Conservation (phyloP, 2,888 invertebrate species). For the Helleia helle region DNA sequence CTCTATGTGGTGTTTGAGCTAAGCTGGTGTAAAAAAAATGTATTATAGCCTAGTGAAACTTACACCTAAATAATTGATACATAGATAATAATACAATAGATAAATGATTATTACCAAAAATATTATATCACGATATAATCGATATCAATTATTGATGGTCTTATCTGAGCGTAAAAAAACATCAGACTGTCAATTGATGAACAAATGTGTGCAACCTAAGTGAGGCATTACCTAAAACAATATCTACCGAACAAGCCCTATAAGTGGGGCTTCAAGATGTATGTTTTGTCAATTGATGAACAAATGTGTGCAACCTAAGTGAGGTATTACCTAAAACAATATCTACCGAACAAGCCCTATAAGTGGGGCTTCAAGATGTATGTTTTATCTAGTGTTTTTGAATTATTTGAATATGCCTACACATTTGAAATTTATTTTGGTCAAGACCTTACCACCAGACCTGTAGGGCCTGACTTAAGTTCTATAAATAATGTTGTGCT, state of each 20-base stretch:
- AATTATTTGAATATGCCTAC: conserved; percentile 25
- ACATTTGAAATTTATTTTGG: conserved; percentile 26
- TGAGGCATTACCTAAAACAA: conserved; percentile 7
- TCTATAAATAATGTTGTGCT: conserved; percentile 27
- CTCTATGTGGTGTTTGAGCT: too few species aligned
- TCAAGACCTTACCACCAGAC: conserved; percentile 24
- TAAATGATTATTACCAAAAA: too few species aligned
- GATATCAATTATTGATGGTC: too few species aligned
- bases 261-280: conserved; percentile 20
- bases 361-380: conserved; percentile 20
- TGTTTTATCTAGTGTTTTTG: conserved; percentile 22
- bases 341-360: conserved; percentile 6
- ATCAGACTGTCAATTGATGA: conserved; percentile 8
- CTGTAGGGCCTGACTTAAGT: conserved; percentile 30
- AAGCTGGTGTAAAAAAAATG: too few species aligned
- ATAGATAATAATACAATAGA: too few species aligned
- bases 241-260: conserved; percentile 7
- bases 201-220: conserved; percentile 6
- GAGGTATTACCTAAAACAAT: conserved; percentile 7
- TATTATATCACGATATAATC: too few species aligned
- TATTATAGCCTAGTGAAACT: too few species aligned
- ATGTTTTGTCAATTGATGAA: conserved; percentile 13
- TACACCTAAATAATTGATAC: too few species aligned
- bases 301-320: conserved; percentile 7
- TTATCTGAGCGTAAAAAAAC: too few species aligned